Evolutionary conservation across 2,113 vertebrate genomes (phyloP).

Genomic region (Channa argus): DNA sequence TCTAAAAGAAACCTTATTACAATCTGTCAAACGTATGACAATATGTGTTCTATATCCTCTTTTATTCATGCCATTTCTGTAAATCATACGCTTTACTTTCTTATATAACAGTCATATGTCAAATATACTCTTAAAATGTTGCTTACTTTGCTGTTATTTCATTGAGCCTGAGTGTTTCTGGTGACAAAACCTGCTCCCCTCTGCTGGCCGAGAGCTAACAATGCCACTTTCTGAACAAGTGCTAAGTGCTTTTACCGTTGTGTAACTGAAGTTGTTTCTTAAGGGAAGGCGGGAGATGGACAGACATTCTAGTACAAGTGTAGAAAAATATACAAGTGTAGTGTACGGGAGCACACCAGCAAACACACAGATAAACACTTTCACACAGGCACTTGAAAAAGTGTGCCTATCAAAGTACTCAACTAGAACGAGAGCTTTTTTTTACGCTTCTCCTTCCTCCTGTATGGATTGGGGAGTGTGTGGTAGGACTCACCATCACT

Average conservation of each 20-base stretch:
- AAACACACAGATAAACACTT: conserved; percentile 16
- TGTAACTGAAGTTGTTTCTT: conserved; percentile 29
- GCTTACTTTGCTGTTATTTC: conserved; percentile 28
- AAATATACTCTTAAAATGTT: neutral
- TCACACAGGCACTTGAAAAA: conserved; percentile 30
- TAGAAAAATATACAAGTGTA: conserved; percentile 4
- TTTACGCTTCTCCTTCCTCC: conserved; percentile 18
- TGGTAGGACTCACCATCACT: conserved; percentile 26
- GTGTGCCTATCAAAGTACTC: conserved; percentile 25
- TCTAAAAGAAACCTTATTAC: neutral
- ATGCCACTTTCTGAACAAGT: conserved; percentile 41
- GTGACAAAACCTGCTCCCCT: conserved; percentile 70
- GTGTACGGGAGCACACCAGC: neutral
- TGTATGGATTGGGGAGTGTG: neutral
- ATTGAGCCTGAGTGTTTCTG: conserved; percentile 28
- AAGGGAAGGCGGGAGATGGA: conserved; percentile 4
- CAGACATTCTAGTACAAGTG: conserved; percentile 14
- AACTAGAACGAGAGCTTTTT: conserved; percentile 32
- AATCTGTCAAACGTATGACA: neutral
- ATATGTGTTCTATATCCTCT: neutral
- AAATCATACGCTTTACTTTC: neutral
- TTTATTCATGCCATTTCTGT: neutral
- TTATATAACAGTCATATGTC: no score
- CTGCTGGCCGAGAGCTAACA: conserved; percentile 67
- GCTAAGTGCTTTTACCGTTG: conserved; percentile 32